Evolutionary conservation across 2,888 invertebrate species (phyloP), one percentile per base, ranked within the genome.

Genomic region (Lasioglossum leucozonium): DNA sequence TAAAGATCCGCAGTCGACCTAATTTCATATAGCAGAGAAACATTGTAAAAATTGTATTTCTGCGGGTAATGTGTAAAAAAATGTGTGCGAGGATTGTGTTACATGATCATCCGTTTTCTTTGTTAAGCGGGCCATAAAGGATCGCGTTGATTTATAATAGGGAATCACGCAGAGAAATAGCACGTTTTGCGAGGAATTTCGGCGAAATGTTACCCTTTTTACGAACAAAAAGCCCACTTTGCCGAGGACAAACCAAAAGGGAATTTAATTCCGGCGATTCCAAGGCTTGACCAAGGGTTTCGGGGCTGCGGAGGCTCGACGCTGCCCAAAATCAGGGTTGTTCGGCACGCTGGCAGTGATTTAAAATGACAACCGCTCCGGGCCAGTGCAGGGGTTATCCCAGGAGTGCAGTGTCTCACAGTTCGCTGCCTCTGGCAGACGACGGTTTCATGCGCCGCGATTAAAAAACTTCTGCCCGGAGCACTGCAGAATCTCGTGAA

Each of bases 301-400:
- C 72, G 65, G 40, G 58, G 77, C 40, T 47, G 62, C 62, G 37
- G 55, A 58, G 84, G 58, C 72, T 51, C 74, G 88, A 72, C 77
- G 55, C 40, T 44, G 51, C 80, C 65, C 72, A 47, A 73, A 79
- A 71, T 71, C 85, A 79, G 84, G 84, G 76, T 78, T 74, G 88
- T 81, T 87, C 81, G 82, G 79, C 85, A 82, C 85, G 87, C 85
- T 90, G 92, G 92, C 94, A 93, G 94, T 94, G 94, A 94, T 94
- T 94, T 94, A 94, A 94, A 94, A 94, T 94, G 94, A 94, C 94
- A 94, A 93, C 93, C 93, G 92, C 92, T 92, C 92, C 91, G 91
- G 93, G 91, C 91, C 87, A 85, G 90, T 81, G 91, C 91, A 85
- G 90, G 91, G 90, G 91, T 88, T 91, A 92, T 94, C 94, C 94